Conservation (phyloP, 2,113 vertebrate genomes). For the Micromys minutus region DNA sequence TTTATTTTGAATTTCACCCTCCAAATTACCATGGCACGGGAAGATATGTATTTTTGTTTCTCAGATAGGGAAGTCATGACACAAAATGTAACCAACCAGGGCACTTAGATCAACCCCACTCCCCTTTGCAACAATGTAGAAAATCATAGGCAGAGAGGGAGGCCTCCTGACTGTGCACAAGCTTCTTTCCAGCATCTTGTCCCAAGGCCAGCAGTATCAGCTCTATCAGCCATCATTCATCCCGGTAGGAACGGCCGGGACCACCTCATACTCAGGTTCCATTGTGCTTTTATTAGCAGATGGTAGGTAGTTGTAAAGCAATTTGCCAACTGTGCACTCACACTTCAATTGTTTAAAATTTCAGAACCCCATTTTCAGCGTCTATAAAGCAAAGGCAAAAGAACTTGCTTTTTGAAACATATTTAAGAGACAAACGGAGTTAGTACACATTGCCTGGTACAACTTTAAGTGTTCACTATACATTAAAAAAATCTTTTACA, state of each 20-base stretch:
- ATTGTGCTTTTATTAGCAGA: background rate
- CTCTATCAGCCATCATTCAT: conserved; percentile 22
- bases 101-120: background rate
- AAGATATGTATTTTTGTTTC: background rate
- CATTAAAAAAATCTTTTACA: background rate
- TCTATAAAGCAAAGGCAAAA: conserved; percentile 32
- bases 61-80: no score
- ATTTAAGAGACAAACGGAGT: conserved; percentile 32
- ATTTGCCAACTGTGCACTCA: background rate
- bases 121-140: background rate
- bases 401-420: conserved; percentile 10
- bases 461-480: background rate
- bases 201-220: background rate
- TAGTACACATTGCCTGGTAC: background rate
- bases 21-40: background rate
- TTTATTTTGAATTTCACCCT: background rate
- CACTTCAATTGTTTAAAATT: background rate
- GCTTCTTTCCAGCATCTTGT: background rate
- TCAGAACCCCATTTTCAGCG: background rate
- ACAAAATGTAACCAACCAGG: background rate
- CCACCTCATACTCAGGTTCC: background rate
- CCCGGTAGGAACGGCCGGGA: background rate
- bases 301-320: background rate
- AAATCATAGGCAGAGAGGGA: background rate
- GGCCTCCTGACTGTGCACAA: background rate